phyloP scores from a whole-genome alignment of 2,797 vertebrate genomes.

The Sebastes nivosus region DNA sequence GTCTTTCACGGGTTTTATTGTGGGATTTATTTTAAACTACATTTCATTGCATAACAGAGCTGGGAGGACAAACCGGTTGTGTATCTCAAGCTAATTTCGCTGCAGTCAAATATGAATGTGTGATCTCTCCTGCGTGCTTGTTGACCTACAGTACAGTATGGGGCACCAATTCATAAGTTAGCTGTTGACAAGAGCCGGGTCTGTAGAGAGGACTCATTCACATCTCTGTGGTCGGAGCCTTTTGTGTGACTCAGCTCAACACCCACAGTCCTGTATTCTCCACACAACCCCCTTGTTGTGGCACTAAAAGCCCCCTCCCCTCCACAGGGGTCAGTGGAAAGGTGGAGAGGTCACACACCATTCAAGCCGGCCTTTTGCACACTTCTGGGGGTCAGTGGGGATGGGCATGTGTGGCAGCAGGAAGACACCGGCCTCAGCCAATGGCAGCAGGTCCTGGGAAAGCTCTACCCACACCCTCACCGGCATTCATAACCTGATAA shows the following conservation, averaged over 20 bases:
- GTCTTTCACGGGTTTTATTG: background rate
- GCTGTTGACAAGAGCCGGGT: background rate
- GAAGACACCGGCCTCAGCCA: conserved; percentile 53
- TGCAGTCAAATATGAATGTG: background rate
- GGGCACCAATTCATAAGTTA: background rate
- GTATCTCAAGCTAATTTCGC: background rate
- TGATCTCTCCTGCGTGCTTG: background rate
- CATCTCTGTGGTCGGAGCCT: conserved; percentile 18
- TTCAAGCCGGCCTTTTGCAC: conserved; percentile 74
- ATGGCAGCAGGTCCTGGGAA: conserved; percentile 42
- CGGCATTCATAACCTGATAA: conserved; percentile 77
- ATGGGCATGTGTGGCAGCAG: conserved; percentile 59
- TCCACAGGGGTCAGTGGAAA: conserved; percentile 72
- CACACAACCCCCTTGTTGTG: conserved; percentile 29
- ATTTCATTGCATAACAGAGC: background rate
- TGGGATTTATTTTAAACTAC: background rate
- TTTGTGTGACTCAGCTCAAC: conserved; percentile 54
- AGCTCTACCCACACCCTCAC: conserved; percentile 49
- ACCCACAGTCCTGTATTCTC: conserved; percentile 40
- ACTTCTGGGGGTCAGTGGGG: conserved; percentile 77
- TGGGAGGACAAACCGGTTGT: background rate
- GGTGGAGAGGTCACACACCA: conserved; percentile 75
- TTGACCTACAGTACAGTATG: background rate
- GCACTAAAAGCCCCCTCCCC: conserved; percentile 49
- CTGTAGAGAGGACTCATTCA: background rate